Conservation (phyloP, 2,113 vertebrate genomes). For the Scartelaos histophorus region DNA sequence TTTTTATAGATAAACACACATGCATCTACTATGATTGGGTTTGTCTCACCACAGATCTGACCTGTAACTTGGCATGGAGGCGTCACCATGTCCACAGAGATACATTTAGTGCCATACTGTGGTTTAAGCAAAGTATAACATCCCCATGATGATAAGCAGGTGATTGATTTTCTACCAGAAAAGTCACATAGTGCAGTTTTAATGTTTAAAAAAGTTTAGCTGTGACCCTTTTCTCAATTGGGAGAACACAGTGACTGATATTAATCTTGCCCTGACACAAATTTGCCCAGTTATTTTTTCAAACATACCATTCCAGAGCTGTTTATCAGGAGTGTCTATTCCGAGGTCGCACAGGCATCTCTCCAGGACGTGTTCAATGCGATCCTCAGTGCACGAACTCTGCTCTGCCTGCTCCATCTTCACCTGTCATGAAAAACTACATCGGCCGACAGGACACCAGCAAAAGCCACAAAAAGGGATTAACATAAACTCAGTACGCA, state of each 20-base stretch:
- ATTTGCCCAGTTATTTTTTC: neutral
- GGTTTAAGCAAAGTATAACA: neutral
- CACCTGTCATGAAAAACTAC: slow-evolving; percentile 21
- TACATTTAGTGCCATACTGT: neutral
- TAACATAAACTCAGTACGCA: neutral
- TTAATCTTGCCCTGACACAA: neutral
- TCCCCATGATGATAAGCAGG: neutral
- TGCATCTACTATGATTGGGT: neutral
- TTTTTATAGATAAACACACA: neutral
- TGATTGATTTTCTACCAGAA: neutral
- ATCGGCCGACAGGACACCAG: neutral
- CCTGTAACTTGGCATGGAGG: neutral
- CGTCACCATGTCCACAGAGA: neutral
- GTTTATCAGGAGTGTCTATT: slow-evolving; percentile 64
- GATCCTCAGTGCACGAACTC: slow-evolving; percentile 94
- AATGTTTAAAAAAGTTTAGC: too few relatives aligned
- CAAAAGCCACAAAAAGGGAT: too few relatives aligned
- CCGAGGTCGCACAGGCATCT: slow-evolving; percentile 87
- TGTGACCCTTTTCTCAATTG: neutral
- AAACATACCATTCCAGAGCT: slow-evolving; percentile 87
- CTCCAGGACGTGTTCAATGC: slow-evolving; percentile 91
- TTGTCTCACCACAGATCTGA: neutral
- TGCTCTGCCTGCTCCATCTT: slow-evolving; percentile 84
- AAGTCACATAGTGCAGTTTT: neutral
- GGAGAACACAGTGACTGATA: neutral